Conservation (phyloP, 2,888 invertebrate genomes). For the Bellardia pandia region DNA sequence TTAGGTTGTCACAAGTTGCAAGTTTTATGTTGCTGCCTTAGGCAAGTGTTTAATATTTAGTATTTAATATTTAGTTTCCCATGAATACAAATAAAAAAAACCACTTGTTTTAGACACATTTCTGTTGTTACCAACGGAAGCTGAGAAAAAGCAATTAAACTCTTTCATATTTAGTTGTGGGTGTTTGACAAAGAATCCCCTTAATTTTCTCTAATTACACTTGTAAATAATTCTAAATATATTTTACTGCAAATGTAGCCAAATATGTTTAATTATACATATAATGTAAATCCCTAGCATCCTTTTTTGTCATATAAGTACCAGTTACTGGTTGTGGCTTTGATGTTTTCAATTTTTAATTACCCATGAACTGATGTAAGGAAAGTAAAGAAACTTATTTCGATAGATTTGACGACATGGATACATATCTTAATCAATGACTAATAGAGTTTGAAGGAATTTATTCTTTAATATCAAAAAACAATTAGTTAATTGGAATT, state of each 20-base stretch:
- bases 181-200: not conserved
- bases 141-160: too few relatives aligned
- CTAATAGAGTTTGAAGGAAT: not conserved
- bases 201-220: not conserved
- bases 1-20: too few relatives aligned
- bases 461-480: not conserved
- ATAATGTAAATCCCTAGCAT: not conserved
- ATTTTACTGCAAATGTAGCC: not conserved
- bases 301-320: not conserved
- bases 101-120: too few relatives aligned
- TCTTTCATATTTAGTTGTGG: not conserved
- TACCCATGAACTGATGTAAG: not conserved
- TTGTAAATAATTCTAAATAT: not conserved
- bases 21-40: too few relatives aligned
- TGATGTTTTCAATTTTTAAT: constrained; percentile 18
- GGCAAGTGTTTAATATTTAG: too few relatives aligned
- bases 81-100: too few relatives aligned
- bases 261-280: constrained; percentile 3
- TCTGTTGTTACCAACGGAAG: too few relatives aligned
- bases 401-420: not conserved
- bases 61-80: too few relatives aligned
- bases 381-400: not conserved
- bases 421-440: not conserved
- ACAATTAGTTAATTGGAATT: too few relatives aligned
- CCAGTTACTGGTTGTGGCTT: not conserved